Evolutionary conservation across 2,797 vertebrate species (phyloP), one percentile per base, ranked within the genome.

Genomic region (Ctenosaura bakeri): DNA sequence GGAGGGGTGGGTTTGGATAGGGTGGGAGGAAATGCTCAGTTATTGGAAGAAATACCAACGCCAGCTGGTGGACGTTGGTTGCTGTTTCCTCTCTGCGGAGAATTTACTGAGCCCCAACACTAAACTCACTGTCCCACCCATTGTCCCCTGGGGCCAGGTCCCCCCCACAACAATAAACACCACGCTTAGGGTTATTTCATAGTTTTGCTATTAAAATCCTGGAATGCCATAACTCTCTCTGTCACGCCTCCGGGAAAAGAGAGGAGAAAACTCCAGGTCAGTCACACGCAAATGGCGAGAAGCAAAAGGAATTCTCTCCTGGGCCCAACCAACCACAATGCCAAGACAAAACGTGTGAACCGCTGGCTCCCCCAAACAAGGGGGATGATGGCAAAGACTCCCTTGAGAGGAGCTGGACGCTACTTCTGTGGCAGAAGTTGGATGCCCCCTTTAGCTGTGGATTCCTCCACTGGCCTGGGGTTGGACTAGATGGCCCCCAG

Each of bases 1-100:
- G 71, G 56, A 35, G 66, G 32, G 7, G 24, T 16, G 2, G 16
- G 16, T 62, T 22, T 5, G 18, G 20, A 6, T 14, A 2, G 29
- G 59, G 18, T 0, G 76, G 86, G 80, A 83, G 91, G 92, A 91
- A 92, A 46, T 20, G 54, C 81, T 94, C 56, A 86, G 92, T 90
- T 88, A 88, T 32, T 88, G 90, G 90, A 94, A 89, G 88, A 29
- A 46, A 80, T 78, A 46, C 5, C 4, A 1, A 16, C 20, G 22
- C 59, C 32, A 92, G 83, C 69, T 38, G 88, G 52, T 83, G 38
- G 89, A 82, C 88, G 24, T 64, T n/a, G 64, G 38, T 94, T 91
- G 88, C 88, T 91, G 38, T 82, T 71, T 87, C 85, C 74, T 83
- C 84, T 74, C 85, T 24, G 69, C 0, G 86, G 80, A 80, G 71